phyloP scores from a whole-genome alignment of 1,140 invertebrate genomes.

The Macrobrachium rosenbergii region DNA sequence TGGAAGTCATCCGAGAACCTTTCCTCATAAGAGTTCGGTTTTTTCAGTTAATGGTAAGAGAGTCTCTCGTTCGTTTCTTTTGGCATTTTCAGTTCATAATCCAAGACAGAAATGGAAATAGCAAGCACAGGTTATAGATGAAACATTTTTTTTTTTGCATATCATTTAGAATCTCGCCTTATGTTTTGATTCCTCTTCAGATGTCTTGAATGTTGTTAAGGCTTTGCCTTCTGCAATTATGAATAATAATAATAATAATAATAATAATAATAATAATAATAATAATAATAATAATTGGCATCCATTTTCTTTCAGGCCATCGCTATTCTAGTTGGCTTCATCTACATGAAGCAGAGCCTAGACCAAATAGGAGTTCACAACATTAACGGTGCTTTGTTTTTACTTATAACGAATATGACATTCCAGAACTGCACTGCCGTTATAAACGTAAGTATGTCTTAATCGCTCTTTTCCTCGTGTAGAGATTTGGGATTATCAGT shows the following conservation, averaged over 20 bases:
- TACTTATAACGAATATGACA: constrained; percentile 92
- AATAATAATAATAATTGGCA: too few relatives aligned
- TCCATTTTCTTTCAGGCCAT: constrained; percentile 78
- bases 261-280: background rate
- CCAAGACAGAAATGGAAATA: background rate
- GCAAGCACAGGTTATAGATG: background rate
- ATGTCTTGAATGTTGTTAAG: too few relatives aligned
- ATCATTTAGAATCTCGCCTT: background rate
- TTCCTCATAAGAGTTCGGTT: constrained; percentile 88
- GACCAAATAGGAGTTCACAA: constrained; percentile 82
- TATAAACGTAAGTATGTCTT: constrained; percentile 81
- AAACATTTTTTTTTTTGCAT: background rate
- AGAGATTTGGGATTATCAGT: too few relatives aligned
- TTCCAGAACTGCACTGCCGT: constrained; percentile 92
- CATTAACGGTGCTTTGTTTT: constrained; percentile 95
- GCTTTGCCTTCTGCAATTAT: background rate
- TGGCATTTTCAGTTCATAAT: background rate
- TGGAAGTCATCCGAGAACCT: constrained; percentile 89
- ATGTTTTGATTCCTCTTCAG: background rate
- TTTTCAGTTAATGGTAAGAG: constrained; percentile 78
- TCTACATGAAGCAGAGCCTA: constrained; percentile 75
- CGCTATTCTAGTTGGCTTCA: constrained; percentile 85
- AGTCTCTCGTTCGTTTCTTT: background rate
- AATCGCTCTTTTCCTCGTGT: background rate
- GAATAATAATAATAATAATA: too few relatives aligned